These are phyloP conservation scores for Drosophila silvestris DNA, from an alignment of 2,888 invertebrate genomes.

Conservation along the genomic window DNA sequence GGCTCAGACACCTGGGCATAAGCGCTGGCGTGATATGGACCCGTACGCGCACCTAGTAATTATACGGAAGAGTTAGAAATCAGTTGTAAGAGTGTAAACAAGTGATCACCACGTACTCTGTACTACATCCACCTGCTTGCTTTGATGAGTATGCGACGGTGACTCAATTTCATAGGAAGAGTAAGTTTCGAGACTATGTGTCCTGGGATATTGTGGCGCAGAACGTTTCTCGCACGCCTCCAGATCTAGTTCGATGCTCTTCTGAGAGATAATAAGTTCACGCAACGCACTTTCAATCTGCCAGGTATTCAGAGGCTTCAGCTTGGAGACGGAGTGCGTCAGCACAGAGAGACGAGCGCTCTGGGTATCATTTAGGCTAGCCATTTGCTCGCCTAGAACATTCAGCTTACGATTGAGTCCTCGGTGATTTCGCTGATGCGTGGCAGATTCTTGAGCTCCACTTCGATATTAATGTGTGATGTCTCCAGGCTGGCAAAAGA, in stretches of 20 bases:
- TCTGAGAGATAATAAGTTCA: slow-evolving; percentile 66
- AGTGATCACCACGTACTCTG: neutral
- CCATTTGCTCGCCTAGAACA: slow-evolving; percentile 39
- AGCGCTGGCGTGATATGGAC: neutral
- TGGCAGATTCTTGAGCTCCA: slow-evolving; percentile 52
- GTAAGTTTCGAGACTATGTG: neutral
- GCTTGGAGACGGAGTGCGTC: slow-evolving; percentile 32
- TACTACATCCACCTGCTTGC: slow-evolving; percentile 10
- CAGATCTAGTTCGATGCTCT: slow-evolving; percentile 66
- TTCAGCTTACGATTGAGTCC: slow-evolving; percentile 39
- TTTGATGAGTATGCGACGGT: neutral
- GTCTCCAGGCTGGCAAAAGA: slow-evolving; percentile 64
- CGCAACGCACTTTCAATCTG: slow-evolving; percentile 59
- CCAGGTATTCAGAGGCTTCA: slow-evolving; percentile 57
- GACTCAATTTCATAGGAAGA: slow-evolving; percentile 1
- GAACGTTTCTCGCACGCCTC: slow-evolving; percentile 45
- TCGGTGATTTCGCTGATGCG: slow-evolving; percentile 50
- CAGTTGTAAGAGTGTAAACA: neutral
- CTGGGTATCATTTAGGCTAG: slow-evolving; percentile 57
- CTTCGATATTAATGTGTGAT: slow-evolving; percentile 66
- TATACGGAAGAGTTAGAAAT: neutral
- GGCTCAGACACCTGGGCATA: neutral
- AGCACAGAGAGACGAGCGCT: slow-evolving; percentile 36
- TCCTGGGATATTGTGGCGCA: neutral
- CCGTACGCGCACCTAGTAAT: neutral